Conservation (phyloP, 2,888 invertebrate genomes). For the Abrostola tripartita region DNA sequence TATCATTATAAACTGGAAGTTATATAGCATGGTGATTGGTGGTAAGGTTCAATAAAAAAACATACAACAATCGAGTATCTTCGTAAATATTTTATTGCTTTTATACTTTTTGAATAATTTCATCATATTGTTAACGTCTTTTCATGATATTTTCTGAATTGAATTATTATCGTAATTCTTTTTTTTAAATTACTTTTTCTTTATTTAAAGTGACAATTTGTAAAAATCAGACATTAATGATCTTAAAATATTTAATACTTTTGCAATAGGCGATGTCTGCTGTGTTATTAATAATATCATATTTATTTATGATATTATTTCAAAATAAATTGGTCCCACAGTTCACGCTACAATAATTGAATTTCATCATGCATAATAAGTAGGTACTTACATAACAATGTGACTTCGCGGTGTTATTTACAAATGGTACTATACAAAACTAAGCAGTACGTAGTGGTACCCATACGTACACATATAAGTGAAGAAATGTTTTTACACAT, state of each 20-base stretch:
- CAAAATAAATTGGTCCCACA: conserved; percentile 55
- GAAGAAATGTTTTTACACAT: conserved; percentile 49
- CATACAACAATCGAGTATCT: conserved; percentile 42
- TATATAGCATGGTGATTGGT: background rate
- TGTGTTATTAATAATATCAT: conserved; percentile 17
- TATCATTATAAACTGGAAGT: background rate
- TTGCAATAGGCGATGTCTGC: conserved; percentile 43
- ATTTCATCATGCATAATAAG: conserved; percentile 33
- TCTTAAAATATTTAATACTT: conserved; percentile 42
- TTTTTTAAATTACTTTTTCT: conserved; percentile 10
- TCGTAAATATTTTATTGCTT: conserved; percentile 56
- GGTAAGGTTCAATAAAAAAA: conserved; percentile 29
- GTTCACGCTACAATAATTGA: conserved; percentile 35
- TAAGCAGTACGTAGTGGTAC: conserved; percentile 41
- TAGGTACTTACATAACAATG: conserved; percentile 46
- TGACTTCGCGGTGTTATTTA: conserved; percentile 51
- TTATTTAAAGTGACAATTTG: conserved; percentile 19
- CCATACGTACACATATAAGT: conserved; percentile 38
- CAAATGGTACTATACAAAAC: conserved; percentile 52
- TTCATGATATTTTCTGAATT: conserved; percentile 16
- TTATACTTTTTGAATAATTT: conserved; percentile 44
- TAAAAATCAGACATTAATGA: conserved; percentile 31
- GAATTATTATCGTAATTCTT: background rate
- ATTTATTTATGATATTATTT: conserved; percentile 24
- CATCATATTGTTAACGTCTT: conserved; percentile 33